phyloP scores from a whole-genome alignment of 2,113 vertebrate species.

The Hippolais icterina region DNA sequence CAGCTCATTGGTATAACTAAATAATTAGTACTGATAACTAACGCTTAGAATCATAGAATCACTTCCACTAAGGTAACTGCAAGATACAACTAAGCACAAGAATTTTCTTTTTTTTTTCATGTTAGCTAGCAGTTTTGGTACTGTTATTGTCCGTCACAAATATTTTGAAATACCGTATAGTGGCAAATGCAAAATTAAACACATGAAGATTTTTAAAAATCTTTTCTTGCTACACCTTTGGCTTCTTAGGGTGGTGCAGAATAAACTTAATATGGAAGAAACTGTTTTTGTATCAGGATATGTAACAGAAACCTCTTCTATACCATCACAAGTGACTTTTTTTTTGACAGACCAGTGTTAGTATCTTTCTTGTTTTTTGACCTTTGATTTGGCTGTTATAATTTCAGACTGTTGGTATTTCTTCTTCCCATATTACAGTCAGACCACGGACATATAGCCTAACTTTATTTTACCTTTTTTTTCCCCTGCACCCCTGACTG shows the following conservation, averaged over 20 bases:
- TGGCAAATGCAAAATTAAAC: not conserved
- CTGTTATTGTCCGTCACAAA: not conserved
- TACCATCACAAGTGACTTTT: not conserved
- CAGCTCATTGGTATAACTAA: not conserved
- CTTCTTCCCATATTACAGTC: not conserved
- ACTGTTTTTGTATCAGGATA: not conserved
- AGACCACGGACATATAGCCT: not conserved
- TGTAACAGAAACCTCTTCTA: not conserved
- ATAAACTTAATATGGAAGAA: not conserved
- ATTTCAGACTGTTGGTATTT: not conserved
- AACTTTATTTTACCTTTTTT: not conserved
- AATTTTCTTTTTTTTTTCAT: not conserved
- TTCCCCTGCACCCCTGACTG: not conserved
- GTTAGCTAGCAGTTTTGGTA: not conserved
- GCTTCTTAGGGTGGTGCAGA: not conserved
- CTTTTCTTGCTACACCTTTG: not conserved
- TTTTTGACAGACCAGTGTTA: not conserved
- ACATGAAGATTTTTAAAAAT: accelerated
- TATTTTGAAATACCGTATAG: not conserved
- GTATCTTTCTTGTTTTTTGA: not conserved
- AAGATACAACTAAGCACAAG: not conserved
- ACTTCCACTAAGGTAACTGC: not conserved
- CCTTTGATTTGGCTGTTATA: not conserved
- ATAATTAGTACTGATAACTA: not conserved
- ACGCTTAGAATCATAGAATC: not conserved